These are phyloP conservation scores for Carettochelys insculpta DNA, from an alignment of 2,113 vertebrate species.

Conservation along the genomic window DNA sequence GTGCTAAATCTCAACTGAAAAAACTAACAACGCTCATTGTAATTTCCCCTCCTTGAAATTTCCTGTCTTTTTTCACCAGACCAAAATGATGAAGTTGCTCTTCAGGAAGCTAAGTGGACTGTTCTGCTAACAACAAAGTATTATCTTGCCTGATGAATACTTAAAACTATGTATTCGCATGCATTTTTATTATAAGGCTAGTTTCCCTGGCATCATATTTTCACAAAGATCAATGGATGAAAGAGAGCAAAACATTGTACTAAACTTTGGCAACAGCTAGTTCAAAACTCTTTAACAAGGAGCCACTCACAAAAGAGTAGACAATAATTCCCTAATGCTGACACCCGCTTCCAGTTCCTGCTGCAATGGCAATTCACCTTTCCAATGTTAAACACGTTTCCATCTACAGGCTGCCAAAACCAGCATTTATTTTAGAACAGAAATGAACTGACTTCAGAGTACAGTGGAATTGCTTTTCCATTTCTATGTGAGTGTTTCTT, in stretches of 20 bases:
- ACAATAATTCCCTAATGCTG: constrained; percentile 31
- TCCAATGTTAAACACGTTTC: constrained; percentile 10
- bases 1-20: neutral
- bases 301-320: neutral
- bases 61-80: neutral
- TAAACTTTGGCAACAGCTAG: constrained; percentile 20
- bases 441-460: constrained; percentile 11
- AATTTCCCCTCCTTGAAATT: neutral
- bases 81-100: neutral
- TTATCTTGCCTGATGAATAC: accelerated
- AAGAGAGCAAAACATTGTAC: neutral
- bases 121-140: neutral
- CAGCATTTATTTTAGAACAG: constrained; percentile 27
- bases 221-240: constrained; percentile 19
- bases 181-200: accelerated
- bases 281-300: constrained; percentile 42
- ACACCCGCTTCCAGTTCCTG: constrained; percentile 30
- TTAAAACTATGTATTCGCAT: neutral
- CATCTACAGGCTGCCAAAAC: constrained; percentile 38
- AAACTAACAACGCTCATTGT: neutral
- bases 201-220: neutral
- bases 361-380: constrained; percentile 13
- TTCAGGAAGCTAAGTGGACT: neutral
- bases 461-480: constrained; percentile 10
- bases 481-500: constrained; percentile 29